Evolutionary conservation across 2,888 invertebrate genomes (phyloP).

Genomic region (Cancer borealis): DNA sequence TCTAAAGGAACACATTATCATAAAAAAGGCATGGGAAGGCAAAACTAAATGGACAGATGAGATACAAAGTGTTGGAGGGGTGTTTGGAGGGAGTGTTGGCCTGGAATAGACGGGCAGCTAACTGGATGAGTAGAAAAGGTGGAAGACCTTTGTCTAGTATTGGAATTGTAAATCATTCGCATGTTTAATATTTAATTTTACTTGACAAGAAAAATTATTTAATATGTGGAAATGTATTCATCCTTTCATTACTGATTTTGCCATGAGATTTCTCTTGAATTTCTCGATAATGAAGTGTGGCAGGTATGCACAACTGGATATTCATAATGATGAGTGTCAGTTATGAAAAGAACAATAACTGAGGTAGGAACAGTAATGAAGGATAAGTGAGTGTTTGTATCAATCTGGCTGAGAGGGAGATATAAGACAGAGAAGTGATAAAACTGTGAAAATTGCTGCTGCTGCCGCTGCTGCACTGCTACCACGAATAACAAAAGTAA

Average conservation of each 20-base stretch:
- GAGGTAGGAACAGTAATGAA: neutral
- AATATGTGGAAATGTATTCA: neutral
- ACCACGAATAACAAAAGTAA: neutral
- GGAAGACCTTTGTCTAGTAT: no score
- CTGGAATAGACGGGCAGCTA: no score
- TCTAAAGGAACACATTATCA: no score
- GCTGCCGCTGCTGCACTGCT: neutral
- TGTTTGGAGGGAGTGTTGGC: no score
- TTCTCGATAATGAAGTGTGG: neutral
- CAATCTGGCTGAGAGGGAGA: neutral
- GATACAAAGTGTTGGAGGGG: no score
- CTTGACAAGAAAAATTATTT: neutral
- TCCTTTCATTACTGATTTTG: neutral
- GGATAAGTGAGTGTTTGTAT: neutral
- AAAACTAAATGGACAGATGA: no score
- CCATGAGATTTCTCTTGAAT: neutral
- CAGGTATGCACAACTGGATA: neutral
- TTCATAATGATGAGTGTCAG: neutral
- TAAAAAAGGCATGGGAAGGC: no score
- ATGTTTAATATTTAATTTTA: neutral
- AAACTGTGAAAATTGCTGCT: neutral
- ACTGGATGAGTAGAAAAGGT: no score
- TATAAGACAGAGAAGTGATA: neutral
- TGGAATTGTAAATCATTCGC: neutral
- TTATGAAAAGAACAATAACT: neutral